Conservation (phyloP, 2,888 invertebrate genomes). For the Macrosoma leucophasiata region DNA sequence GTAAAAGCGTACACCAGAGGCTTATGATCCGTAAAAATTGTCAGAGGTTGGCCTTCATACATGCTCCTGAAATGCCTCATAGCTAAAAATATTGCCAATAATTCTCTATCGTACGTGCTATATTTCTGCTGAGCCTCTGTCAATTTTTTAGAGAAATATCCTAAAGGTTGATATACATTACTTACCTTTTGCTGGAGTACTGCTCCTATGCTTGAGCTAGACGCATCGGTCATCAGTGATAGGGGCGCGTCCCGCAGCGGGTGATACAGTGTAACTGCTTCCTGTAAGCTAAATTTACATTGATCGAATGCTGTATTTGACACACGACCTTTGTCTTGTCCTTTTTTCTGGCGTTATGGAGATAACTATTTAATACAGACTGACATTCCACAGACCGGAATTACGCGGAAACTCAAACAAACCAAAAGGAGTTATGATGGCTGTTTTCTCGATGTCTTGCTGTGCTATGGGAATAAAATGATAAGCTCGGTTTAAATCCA, state of each 20-base stretch:
- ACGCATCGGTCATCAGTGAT: constrained; percentile 31
- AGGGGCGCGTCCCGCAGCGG: constrained; percentile 27
- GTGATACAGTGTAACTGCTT: constrained; percentile 31
- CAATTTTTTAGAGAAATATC: constrained; percentile 37
- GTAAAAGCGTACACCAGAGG: background rate
- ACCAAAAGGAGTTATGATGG: constrained; percentile 42
- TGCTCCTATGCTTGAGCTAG: constrained; percentile 34
- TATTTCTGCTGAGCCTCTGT: constrained; percentile 33
- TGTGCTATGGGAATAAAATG: background rate
- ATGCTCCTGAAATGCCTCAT: constrained; percentile 17
- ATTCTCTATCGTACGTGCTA: constrained; percentile 22
- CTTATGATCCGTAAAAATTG: too few species aligned
- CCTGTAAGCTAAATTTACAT: constrained; percentile 24
- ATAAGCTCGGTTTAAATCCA: constrained; percentile 1
- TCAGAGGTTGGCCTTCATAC: constrained; percentile 20
- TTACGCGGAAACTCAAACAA: background rate
- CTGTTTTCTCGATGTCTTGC: constrained; percentile 27
- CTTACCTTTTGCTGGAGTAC: constrained; percentile 33
- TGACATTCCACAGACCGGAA: constrained; percentile 1
- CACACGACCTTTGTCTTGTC: constrained; percentile 23
- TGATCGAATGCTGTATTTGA: constrained; percentile 21
- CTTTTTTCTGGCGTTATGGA: constrained; percentile 5
- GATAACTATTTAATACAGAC: constrained; percentile 7
- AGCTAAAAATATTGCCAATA: constrained; percentile 18
- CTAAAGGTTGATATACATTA: constrained; percentile 31